Base-by-base conservation (phyloP, 2,113 vertebrate genomes). In the Cyprinodon variegatus region DNA sequence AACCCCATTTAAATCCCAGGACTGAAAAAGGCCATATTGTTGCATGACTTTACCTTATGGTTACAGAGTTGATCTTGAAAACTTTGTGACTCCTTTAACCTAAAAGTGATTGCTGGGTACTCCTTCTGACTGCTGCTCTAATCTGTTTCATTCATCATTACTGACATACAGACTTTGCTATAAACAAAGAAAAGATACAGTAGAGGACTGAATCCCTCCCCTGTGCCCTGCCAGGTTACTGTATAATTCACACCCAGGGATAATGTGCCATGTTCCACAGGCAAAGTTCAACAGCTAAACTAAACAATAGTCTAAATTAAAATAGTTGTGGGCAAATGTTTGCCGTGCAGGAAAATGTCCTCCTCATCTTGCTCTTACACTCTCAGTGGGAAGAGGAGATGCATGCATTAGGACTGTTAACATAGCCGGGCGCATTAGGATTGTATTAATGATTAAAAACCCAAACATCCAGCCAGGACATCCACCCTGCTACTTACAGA, bases 371-470 rank as follows among this genome's bases (percentile, higher is more conserved):
- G 73, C 74, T 68, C 85, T 69, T 74, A 65, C 61, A 83, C 89
- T 88, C 81, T 84, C 84, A 87, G 83, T 81, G 70, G 12, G 11
- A 68, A 78, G 77, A 79, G 83, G 85, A 84, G 74, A 83, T 84
- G 92, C 93, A 92, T 93, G 90, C 81, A 87, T 70, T 86, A 82
- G 85, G 86, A 85, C 68, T 68, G 79, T 86, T 85, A 90, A 91
- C 89, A 89, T 84, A 88, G 87, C 63, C 70, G 68, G 74, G 61
- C 82, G 82, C 87, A 63, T 76, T 75, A 79, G 71, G 87, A 77
- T 84, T 91, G 89, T 86, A 77, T 92, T 93, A 85, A 93, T 92
- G 88, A 92, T 90, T 92, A 90, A 93, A 90, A 91, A 90, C 79
- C 72, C 61, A 91, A 93, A 92, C 88, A 89, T 74, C 9, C 74